A percentile compares a stretch with the other conserved stretches of the same genome.
These are phyloP conservation scores for Panagrolaimus sp. DNA, from an alignment of 1,140 invertebrate genomes.

Conservation along the genomic window DNA sequence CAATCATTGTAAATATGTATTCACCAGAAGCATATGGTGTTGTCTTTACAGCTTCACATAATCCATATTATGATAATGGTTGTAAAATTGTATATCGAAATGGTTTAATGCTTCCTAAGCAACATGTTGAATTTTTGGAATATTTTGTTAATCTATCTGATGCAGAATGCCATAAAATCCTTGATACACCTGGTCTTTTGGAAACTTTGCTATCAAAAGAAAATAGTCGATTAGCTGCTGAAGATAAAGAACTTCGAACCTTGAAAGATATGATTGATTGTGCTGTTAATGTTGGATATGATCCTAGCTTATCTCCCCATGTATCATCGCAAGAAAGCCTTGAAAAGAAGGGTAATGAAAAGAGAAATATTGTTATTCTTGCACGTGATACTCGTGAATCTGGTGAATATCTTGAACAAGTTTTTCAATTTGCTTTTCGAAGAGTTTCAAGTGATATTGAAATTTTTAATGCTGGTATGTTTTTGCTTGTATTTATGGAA, in stretches of 20 bases:
- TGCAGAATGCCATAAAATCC: slow-evolving; percentile 79
- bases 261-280: slow-evolving; percentile 23
- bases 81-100: slow-evolving; percentile 88
- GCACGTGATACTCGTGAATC: slow-evolving; percentile 26
- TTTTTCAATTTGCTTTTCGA: not conserved
- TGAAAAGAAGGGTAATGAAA: not conserved
- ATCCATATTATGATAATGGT: slow-evolving; percentile 90
- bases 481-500: slow-evolving; percentile 15
- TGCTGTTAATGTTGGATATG: not conserved
- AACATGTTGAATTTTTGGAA: not conserved
- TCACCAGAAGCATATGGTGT: slow-evolving; percentile 64
- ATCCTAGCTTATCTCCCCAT: not conserved
- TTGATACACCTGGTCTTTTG: not conserved
- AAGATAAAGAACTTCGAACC: slow-evolving; percentile 32
- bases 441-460: not conserved
- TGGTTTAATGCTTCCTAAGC: slow-evolving; percentile 61
- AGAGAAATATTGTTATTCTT: not conserved
- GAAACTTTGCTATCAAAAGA: not conserved
- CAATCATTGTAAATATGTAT: not conserved
- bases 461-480: not conserved
- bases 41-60: slow-evolving; percentile 99
- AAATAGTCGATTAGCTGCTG: not conserved
- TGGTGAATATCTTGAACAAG: slow-evolving; percentile 8
- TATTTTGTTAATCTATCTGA: not conserved
- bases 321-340: too few species aligned